Evolutionary conservation across 2,797 vertebrate genomes (phyloP).

Genomic region (Natrix natrix): DNA sequence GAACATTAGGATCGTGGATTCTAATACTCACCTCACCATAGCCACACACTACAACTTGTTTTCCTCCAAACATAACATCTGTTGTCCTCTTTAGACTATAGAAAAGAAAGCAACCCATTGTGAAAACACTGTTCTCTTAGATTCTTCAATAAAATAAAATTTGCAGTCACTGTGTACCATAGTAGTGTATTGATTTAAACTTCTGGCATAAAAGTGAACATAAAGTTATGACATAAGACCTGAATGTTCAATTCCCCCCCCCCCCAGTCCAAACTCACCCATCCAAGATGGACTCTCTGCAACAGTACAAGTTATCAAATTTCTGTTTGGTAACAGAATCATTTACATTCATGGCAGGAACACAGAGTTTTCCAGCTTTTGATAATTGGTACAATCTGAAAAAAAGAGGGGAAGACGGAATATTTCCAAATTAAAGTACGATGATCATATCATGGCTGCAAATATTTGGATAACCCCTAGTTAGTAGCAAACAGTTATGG

Average conservation of each 20-base stretch:
- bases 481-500: background rate
- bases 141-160: background rate
- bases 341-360: conserved; percentile 98
- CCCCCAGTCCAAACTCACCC: conserved; percentile 78
- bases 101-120: conserved; percentile 65
- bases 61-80: conserved; percentile 99
- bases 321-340: conserved; percentile 99
- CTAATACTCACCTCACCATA: conserved; percentile 91
- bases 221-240: fast-evolving
- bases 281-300: conserved; percentile 96
- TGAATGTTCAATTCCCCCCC: background rate
- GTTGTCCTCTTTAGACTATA: conserved; percentile 96
- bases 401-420: conserved; percentile 31
- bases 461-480: background rate
- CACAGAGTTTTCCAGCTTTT: conserved; percentile 95
- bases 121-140: conserved; percentile 32
- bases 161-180: background rate
- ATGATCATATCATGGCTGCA: background rate
- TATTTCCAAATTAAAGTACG: background rate
- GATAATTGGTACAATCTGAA: conserved; percentile 95
- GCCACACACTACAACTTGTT: conserved; percentile 96
- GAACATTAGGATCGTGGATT: background rate
- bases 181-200: background rate
- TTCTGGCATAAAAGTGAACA: background rate
- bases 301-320: conserved; percentile 98